Percentiles rank a stretch among this genome's conserved stretches.
Conservation (phyloP, 2,888 invertebrate genomes). For the Listrodromus nycthemerus region DNA sequence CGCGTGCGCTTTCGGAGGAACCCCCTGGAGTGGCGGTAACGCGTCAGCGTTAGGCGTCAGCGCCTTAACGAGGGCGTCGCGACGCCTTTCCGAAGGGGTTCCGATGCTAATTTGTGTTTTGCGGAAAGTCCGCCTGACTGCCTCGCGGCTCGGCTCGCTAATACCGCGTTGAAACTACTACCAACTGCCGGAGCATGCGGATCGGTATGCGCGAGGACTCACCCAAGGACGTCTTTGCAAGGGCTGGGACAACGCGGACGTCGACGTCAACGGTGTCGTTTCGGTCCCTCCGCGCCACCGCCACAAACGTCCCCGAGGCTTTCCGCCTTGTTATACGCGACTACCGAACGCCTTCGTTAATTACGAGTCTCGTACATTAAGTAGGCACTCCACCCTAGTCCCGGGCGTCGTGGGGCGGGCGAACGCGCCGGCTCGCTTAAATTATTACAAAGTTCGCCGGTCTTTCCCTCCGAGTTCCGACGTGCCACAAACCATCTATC, state of each 20-base stretch:
- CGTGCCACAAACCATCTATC: slow-evolving; percentile 49
- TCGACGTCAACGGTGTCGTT: slow-evolving; percentile 66
- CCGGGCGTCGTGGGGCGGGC: background rate
- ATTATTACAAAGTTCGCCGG: slow-evolving; percentile 70
- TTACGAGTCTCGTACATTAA: slow-evolving; percentile 80
- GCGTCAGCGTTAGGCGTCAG: slow-evolving; percentile 69
- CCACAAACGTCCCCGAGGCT: slow-evolving; percentile 66
- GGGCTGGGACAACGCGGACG: slow-evolving; percentile 48
- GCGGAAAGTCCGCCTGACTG: slow-evolving; percentile 68
- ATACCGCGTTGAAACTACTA: slow-evolving; percentile 6
- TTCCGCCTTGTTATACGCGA: slow-evolving; percentile 79
- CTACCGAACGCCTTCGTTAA: slow-evolving; percentile 80
- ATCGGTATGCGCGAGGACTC: slow-evolving; percentile 39
- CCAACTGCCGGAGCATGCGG: background rate
- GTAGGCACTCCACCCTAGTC: slow-evolving; percentile 60
- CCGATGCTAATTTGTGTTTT: slow-evolving; percentile 78
- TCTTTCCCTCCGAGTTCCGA: slow-evolving; percentile 42
- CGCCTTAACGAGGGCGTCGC: slow-evolving; percentile 75
- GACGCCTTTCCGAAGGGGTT: slow-evolving; percentile 44
- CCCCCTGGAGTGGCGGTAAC: slow-evolving; percentile 29
- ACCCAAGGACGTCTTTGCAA: slow-evolving; percentile 47
- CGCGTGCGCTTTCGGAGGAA: slow-evolving; percentile 14
- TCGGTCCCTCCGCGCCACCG: slow-evolving; percentile 68
- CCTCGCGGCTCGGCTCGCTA: slow-evolving; percentile 45
- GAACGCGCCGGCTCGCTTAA: slow-evolving; percentile 66